A percentile compares a stretch with the other conserved stretches of the same genome.
phyloP scores from a whole-genome alignment of 2,797 vertebrate species.

The Ficedula albicollis region DNA sequence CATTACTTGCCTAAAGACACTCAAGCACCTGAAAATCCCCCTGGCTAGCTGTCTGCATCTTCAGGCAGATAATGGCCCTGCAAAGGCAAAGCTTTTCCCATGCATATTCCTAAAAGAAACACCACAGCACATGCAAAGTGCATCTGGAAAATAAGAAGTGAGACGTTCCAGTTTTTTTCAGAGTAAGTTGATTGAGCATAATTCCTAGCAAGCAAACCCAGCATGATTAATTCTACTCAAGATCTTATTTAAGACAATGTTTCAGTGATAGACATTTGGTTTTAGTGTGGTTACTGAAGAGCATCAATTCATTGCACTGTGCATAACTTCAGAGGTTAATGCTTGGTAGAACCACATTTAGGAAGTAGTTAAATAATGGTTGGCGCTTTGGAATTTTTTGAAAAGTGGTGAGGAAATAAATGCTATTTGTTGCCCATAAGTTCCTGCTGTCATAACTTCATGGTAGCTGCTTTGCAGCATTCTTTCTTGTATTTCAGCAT shows the following conservation, averaged over 20 bases:
- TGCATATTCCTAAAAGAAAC: background rate
- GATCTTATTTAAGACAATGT: background rate
- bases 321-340: background rate
- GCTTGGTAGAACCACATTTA: background rate
- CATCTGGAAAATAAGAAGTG: background rate
- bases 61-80: background rate
- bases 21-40: background rate
- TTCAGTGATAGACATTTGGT: background rate
- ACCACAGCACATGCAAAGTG: fast-evolving
- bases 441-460: background rate
- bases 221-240: background rate
- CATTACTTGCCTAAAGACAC: background rate
- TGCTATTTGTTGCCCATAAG: background rate
- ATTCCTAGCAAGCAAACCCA: background rate
- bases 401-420: background rate
- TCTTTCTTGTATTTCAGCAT: background rate
- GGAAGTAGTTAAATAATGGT: background rate
- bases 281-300: background rate
- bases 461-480: background rate
- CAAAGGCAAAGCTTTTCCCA: background rate
- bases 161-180: background rate
- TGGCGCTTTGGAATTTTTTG: background rate
- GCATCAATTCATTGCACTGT: background rate
- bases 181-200: background rate
- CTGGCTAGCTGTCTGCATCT: background rate